Conservation (phyloP, 2,888 invertebrate species). For the Reticulitermes lucifugus region DNA sequence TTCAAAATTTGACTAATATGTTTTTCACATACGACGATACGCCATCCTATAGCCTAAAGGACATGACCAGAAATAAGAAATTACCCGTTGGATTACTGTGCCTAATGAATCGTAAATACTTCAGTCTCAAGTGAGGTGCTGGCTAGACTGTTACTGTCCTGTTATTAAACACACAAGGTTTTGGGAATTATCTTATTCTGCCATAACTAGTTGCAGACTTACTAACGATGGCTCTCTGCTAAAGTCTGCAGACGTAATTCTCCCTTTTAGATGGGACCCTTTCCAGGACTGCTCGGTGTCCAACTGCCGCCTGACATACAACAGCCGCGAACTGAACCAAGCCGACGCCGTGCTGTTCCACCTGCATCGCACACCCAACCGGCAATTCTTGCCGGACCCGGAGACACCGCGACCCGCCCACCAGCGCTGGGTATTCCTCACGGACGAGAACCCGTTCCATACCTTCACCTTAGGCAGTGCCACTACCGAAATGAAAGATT, state of each 20-base stretch:
- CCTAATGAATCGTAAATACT: no score
- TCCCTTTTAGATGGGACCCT: constrained; percentile 65
- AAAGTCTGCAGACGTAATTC: not conserved
- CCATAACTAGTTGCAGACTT: not conserved
- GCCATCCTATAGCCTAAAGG: no score
- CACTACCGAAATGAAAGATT: constrained; percentile 61
- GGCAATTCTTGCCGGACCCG: constrained; percentile 66
- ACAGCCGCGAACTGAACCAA: constrained; percentile 63
- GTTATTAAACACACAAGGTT: not conserved
- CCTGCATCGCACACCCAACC: constrained; percentile 65
- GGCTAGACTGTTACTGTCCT: not conserved
- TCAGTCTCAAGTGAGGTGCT: not conserved
- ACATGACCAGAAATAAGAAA: no score
- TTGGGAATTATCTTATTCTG: not conserved
- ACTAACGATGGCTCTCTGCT: not conserved
- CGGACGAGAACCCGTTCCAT: constrained; percentile 75
- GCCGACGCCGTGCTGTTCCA: constrained; percentile 77
- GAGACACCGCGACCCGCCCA: constrained; percentile 59
- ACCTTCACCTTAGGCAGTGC: constrained; percentile 66
- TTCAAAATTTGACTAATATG: no score
- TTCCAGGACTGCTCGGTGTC: constrained; percentile 71
- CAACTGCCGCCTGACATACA: constrained; percentile 72
- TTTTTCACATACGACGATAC: no score
- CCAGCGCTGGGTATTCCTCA: constrained; percentile 75
- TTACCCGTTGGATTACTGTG: no score